Conservation (phyloP, 1,140 invertebrate genomes). For the Lethrus apterus region DNA sequence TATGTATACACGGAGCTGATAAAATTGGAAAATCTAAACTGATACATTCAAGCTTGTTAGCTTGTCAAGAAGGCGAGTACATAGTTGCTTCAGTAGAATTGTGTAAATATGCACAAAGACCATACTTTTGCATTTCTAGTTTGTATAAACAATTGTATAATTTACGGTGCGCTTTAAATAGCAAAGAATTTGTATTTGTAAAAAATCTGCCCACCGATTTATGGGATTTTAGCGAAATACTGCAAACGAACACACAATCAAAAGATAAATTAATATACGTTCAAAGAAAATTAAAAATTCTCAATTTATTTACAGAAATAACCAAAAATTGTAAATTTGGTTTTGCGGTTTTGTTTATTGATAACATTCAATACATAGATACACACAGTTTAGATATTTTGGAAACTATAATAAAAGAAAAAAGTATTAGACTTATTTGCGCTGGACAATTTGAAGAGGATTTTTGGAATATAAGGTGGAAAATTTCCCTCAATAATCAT, state of each 20-base stretch:
- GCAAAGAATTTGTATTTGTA: neutral
- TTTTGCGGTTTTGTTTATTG: constrained; percentile 18
- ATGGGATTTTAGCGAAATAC: constrained; percentile 20
- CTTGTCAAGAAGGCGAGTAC: neutral
- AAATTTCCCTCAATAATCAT: constrained; percentile 17
- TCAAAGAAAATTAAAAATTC: constrained; percentile 8
- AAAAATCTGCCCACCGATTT: constrained; percentile 16
- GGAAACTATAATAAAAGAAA: constrained; percentile 17
- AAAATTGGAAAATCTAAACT: constrained; percentile 44
- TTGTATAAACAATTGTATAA: constrained; percentile 25
- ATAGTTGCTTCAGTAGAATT: constrained; percentile 16
- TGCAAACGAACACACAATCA: constrained; percentile 13
- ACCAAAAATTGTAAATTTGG: neutral
- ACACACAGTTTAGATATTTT: constrained; percentile 20
- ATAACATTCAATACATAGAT: constrained; percentile 26
- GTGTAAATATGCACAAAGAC: constrained; percentile 11
- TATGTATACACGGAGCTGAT: constrained; percentile 36
- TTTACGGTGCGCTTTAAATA: constrained; percentile 4
- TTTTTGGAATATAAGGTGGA: constrained; percentile 19
- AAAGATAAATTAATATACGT: constrained; percentile 1
- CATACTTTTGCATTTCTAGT: constrained; percentile 22
- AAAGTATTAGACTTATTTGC: constrained; percentile 15
- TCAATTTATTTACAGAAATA: constrained; percentile 13
- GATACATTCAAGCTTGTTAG: constrained; percentile 28
- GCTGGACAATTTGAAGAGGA: constrained; percentile 22